phyloP scores from a whole-genome alignment of 23 tunicate genomes.

The Ascidia mentula region DNA sequence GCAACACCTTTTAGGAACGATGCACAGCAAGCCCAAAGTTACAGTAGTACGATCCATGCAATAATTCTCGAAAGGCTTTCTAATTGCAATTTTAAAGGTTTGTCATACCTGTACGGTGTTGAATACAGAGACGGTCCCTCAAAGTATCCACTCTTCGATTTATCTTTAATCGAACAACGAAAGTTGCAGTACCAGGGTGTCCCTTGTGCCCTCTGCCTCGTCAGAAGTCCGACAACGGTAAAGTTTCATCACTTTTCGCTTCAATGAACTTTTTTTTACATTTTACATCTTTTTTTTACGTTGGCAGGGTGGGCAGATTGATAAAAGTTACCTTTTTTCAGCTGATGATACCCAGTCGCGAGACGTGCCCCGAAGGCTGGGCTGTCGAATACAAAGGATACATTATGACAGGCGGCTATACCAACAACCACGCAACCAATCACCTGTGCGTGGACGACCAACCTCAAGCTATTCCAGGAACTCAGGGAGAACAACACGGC shows the following conservation, averaged over 20 bases:
- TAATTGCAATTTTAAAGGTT: too few species aligned
- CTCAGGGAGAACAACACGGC: slow-evolving; percentile 34
- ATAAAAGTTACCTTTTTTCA: too few species aligned
- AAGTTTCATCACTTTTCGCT: too few species aligned
- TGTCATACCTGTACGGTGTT: slow-evolving; percentile 26
- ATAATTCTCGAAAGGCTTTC: too few species aligned
- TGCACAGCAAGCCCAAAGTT: too few species aligned
- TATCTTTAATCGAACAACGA: slow-evolving; percentile 23
- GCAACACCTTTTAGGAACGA: too few species aligned
- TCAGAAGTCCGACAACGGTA: not conserved
- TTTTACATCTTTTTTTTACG: too few species aligned
- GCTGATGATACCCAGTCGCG: slow-evolving; percentile 51
- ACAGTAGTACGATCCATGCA: too few species aligned
- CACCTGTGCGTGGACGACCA: slow-evolving; percentile 40
- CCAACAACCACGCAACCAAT: slow-evolving; percentile 29
- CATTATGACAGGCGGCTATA: slow-evolving; percentile 23
- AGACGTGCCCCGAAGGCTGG: slow-evolving; percentile 33
- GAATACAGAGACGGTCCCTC: slow-evolving; percentile 37
- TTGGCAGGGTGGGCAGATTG: too few species aligned
- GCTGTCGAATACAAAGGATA: slow-evolving; percentile 35
- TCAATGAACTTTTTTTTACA: not conserved
- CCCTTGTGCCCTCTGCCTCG: slow-evolving; percentile 52
- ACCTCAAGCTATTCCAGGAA: slow-evolving; percentile 38
- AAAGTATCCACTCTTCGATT: slow-evolving; percentile 27
- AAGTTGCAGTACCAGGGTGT: slow-evolving; percentile 21